These are phyloP conservation scores for Anolis sagrei DNA, from an alignment of 2,113 vertebrate species.

Conservation along the genomic window DNA sequence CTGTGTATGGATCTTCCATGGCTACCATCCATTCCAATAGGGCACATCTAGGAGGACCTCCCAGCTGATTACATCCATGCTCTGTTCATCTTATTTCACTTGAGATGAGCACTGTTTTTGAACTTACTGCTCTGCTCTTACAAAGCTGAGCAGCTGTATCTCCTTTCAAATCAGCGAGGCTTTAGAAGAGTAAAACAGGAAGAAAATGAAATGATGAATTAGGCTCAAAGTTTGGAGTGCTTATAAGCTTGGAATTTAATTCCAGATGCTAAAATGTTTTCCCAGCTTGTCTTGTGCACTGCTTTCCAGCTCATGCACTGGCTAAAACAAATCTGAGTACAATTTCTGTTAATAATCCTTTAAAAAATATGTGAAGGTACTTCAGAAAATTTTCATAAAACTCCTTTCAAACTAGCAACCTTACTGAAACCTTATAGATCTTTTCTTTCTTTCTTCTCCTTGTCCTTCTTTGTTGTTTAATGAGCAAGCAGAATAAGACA, in stretches of 20 bases:
- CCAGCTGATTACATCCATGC: not conserved
- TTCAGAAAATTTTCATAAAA: not conserved
- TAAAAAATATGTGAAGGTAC: not conserved
- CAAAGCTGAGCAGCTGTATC: slow-evolving; percentile 17
- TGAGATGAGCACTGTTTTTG: not conserved
- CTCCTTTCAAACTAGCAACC: not conserved
- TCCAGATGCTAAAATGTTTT: not conserved
- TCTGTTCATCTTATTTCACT: not conserved
- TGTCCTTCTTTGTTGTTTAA: not conserved
- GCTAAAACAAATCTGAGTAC: not conserved
- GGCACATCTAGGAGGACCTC: not conserved
- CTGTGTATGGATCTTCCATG: not conserved
- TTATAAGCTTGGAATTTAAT: not conserved
- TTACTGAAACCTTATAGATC: not conserved
- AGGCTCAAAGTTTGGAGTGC: not conserved
- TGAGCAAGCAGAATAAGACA: not conserved
- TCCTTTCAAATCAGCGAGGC: not conserved
- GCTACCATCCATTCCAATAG: not conserved
- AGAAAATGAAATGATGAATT: slow-evolving; percentile 11
- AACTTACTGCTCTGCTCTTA: not conserved
- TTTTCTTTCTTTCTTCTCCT: not conserved
- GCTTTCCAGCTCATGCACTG: not conserved
- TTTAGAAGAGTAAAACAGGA: slow-evolving; percentile 3
- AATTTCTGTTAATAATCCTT: not conserved
- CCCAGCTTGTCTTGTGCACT: slow-evolving; percentile 1